Conservation (phyloP, 2,113 vertebrate species). For the Chinchilla lanigera region DNA sequence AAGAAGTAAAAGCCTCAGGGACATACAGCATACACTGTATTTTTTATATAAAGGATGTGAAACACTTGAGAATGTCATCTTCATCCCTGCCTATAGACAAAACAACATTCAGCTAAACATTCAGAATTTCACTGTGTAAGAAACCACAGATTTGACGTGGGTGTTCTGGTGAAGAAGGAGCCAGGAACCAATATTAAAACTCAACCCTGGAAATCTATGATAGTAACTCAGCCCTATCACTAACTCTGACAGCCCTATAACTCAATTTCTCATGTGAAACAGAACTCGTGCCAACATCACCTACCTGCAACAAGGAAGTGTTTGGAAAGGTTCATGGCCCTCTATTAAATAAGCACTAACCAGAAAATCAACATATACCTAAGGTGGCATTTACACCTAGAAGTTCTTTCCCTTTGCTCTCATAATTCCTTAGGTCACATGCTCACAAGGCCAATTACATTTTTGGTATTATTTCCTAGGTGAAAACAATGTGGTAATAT, state of each 20-base stretch:
- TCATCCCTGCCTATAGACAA: background rate
- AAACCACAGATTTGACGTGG: background rate
- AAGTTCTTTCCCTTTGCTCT: background rate
- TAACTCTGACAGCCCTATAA: background rate
- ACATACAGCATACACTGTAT: background rate
- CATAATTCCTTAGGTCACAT: background rate
- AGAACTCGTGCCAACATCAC: background rate
- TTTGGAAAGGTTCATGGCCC: background rate
- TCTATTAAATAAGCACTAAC: background rate
- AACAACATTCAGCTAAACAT: slow-evolving; percentile 36
- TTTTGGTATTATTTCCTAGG: background rate
- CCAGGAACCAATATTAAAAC: background rate
- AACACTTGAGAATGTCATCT: background rate
- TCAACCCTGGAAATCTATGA: background rate
- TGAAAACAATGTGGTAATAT: background rate
- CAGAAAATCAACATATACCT: background rate
- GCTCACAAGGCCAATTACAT: background rate
- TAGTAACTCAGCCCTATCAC: background rate
- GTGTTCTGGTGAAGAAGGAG: background rate
- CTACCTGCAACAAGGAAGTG: background rate
- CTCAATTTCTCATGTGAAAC: background rate
- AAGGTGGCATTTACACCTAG: background rate
- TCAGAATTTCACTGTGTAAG: background rate
- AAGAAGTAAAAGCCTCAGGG: background rate
- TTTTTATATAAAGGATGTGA: background rate